These are phyloP conservation scores for Limulus polyphemus DNA, from an alignment of 2,888 invertebrate species.

Conservation along the genomic window DNA sequence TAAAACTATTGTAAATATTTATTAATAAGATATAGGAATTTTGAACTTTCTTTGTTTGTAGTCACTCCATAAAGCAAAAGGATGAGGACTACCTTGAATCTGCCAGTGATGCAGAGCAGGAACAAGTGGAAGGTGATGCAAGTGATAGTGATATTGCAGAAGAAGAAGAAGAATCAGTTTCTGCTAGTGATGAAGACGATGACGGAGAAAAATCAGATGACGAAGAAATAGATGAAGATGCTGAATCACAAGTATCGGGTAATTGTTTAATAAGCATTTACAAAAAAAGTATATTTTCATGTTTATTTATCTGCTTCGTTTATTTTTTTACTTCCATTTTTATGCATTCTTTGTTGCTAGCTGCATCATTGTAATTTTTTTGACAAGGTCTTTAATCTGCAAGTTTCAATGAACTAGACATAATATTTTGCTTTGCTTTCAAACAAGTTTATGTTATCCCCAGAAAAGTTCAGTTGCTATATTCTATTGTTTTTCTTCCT, in stretches of 20 bases:
- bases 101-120: constrained; percentile 1
- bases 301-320: not conserved
- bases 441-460: no score
- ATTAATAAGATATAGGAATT: no score
- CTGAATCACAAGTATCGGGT: not conserved
- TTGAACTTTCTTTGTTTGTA: no score
- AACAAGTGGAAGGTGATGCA: constrained; percentile 1
- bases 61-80: not conserved
- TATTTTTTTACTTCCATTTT: not conserved
- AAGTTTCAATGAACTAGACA: no score
- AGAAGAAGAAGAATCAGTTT: constrained; percentile 5
- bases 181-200: constrained; percentile 6
- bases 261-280: not conserved
- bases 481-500: no score
- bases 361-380: no score
- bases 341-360: no score
- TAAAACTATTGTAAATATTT: no score
- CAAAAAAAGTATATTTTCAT: not conserved
- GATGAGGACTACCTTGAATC: not conserved
- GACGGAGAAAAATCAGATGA: constrained; percentile 3
- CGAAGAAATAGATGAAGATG: not conserved
- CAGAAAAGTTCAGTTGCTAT: no score
- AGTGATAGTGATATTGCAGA: not conserved
- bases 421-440: no score
- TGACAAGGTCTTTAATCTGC: no score